Conservation (phyloP, 2,113 vertebrate genomes). For the Theristicus caerulescens region DNA sequence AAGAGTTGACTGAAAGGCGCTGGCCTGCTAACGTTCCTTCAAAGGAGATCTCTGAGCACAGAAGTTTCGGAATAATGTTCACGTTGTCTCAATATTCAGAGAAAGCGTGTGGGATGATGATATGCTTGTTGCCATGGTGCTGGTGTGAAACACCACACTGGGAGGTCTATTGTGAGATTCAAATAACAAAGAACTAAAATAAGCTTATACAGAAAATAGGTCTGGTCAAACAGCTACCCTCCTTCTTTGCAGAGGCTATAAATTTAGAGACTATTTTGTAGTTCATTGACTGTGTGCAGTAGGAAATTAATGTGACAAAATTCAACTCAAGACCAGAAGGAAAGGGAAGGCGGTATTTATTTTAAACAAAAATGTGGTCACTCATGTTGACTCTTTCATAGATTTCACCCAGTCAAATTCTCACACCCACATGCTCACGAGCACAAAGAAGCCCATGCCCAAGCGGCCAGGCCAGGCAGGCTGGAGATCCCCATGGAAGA, state of each 20-base stretch:
- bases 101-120: neutral
- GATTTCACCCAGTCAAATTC: neutral
- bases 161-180: neutral
- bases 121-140: neutral
- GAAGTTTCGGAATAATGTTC: neutral
- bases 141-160: neutral
- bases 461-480: neutral
- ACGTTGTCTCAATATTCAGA: neutral
- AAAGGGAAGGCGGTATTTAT: neutral
- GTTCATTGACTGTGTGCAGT: neutral
- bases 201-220: neutral
- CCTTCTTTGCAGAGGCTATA: neutral
- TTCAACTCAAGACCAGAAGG: neutral
- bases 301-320: neutral
- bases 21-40: neutral
- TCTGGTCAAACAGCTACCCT: neutral
- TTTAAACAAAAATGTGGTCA: neutral
- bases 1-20: neutral
- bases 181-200: neutral
- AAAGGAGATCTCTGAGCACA: neutral
- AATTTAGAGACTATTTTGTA: neutral
- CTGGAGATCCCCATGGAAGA: neutral
- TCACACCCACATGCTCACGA: fast-evolving
- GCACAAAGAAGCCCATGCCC: neutral
- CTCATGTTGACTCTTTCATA: neutral